Base-by-base conservation (phyloP, 2,113 vertebrate genomes). In the Amphiprion percula region DNA sequence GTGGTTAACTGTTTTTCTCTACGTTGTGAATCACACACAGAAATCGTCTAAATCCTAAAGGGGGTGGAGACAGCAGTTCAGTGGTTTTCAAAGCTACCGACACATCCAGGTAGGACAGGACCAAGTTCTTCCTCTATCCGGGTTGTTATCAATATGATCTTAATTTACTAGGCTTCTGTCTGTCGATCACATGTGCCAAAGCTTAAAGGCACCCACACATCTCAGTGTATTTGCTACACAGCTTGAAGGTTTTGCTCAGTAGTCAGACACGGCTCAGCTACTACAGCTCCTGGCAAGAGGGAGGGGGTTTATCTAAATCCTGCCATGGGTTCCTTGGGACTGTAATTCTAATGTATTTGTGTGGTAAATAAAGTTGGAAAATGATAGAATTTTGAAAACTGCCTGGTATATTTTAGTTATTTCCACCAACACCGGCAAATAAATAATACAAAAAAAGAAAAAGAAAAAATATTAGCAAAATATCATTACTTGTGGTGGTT, bases 401-500 rank as follows among this genome's bases (percentile, higher is more conserved):
- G 9, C 17, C 44, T 58, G 19, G 41, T 49, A 55, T n/a, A 23
- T 52, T 61, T 5, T 39, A 44, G 21, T 30, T 3, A 24, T 53
- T 56, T 61, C 21, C 21, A 66, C 26, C 15, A 19, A 61, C 6
- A 58, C 4, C 15, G 17, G 16, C 47, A 54, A 26, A 62, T 56
- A 70, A 19, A 64, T 26, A 9, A 49, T 30, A 23, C 10, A 15
- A 9, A 33, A 69, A 46, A 39, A 23, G 15, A 0, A 58, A 21
- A 17, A 26, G 10, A n/a, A 53, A 23, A 59, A 37, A 60, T 2
- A 4, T n/a, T 7, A 68, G 4, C 1, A 23, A 59, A 52, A 17
- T 46, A 47, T 76, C n/a, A 23, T 93, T 92, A 92, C 92, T 87
- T 91, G 87, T 93, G 92, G 85, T 91, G 81, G 70, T 92, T 90